Base-by-base conservation (phyloP, 2,113 vertebrate genomes). In the Tamias sibiricus region DNA sequence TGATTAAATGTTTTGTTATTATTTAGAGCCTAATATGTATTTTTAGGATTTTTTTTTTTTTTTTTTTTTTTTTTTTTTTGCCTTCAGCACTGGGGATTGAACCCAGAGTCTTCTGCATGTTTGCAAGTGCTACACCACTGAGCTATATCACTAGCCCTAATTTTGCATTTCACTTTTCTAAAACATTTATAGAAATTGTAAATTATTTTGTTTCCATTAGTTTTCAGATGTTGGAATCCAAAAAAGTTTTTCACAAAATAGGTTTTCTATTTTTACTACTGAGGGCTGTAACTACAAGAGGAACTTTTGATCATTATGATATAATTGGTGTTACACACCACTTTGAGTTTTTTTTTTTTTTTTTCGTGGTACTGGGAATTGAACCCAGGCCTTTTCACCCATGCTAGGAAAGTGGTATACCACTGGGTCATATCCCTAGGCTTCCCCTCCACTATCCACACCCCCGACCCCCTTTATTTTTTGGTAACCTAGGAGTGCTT, bases 21-120 rank as follows among this genome's bases (percentile, higher is more conserved):
- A 74, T 75, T 59, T 80, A 66, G 59, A 66, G 4, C 40, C 44
- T 77, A 72, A 14, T 90, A 32, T 87, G 16, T 62, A 49, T 64
- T 44, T 91, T 96, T 91, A n/a, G n/a, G n/a, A n/a, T 72, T 97
- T 94, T 19, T 26, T 22, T 68, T 68, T 68, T 68, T 91, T 96
- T 91, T 72, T 97, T 94, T 19, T 26, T 22, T 68, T 68, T 68
- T 68, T 35, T 66, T 66, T 66, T 66, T 32, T 13, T 13, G 13
- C 9, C 59, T 62, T 14, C 32, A 17, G 14, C n/a, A 4, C 66
- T 69, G 14, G 35, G 35, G 66, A n/a, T 35, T n/a, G 35, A n/a
- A n/a, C 35, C 66, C 35, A 69, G 66, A n/a, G 66, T n/a, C 16
- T 69, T n/a, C 13, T n/a, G 32, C 35, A 69, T 69, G 35, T 69